Conservation (phyloP, 2,888 invertebrate genomes). For the Erannis defoliaria region DNA sequence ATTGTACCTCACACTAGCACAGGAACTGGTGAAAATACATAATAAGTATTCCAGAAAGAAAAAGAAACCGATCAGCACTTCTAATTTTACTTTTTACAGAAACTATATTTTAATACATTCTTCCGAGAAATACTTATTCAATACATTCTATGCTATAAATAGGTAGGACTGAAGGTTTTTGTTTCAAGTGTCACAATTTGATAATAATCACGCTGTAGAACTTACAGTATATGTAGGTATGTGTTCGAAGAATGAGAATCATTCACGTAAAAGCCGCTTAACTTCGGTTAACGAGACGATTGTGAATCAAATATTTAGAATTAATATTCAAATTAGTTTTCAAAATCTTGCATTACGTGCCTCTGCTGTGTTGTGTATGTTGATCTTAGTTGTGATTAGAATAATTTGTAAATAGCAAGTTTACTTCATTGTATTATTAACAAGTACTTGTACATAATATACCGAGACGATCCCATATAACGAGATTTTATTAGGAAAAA, state of each 20-base stretch:
- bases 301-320: constrained; percentile 70
- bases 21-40: no score
- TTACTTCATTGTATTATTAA: neutral
- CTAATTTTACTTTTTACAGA: no score
- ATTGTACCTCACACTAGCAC: no score
- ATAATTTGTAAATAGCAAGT: neutral
- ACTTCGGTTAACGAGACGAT: constrained; percentile 73
- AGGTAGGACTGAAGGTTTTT: neutral
- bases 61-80: no score
- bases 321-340: constrained; percentile 68
- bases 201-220: constrained; percentile 37
- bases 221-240: constrained; percentile 30
- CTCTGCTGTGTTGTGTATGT: constrained; percentile 13
- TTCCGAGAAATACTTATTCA: no score
- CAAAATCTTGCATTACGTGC: constrained; percentile 20
- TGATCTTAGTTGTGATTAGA: constrained; percentile 16
- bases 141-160: neutral
- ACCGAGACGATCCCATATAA: no score
- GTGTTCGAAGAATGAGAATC: constrained; percentile 58
- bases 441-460: no score
- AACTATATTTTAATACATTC: no score
- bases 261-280: constrained; percentile 73
- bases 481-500: no score
- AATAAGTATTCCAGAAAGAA: no score
- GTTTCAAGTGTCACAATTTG: neutral